Conservation (phyloP, 2,888 invertebrate species). For the Nephrotoma guestfalica region DNA sequence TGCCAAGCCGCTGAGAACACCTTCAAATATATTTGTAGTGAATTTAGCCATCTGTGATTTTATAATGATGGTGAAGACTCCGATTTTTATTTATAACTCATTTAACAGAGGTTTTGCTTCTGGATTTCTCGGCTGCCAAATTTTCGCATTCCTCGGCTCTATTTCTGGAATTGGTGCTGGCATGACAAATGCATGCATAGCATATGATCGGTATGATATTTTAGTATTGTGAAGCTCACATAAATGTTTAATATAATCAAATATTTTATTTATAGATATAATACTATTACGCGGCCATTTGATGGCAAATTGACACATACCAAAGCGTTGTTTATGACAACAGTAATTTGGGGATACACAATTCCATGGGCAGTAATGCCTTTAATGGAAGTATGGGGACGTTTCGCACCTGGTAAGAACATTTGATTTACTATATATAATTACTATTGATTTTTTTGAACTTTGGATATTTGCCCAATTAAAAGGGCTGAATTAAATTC, state of each 20-base stretch:
- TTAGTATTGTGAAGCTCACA: constrained; percentile 18
- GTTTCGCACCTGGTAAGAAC: constrained; percentile 52
- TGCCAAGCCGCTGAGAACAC: constrained; percentile 33
- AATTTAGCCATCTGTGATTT: constrained; percentile 74
- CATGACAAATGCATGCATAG: constrained; percentile 72
- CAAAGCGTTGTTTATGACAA: constrained; percentile 63
- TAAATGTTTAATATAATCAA: not conserved
- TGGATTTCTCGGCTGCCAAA: constrained; percentile 60
- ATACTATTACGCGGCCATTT: constrained; percentile 67
- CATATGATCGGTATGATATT: constrained; percentile 52
- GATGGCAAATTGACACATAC: constrained; percentile 67
- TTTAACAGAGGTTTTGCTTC: constrained; percentile 61
- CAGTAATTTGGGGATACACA: constrained; percentile 58
- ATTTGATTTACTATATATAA: not conserved
- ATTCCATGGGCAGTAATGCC: constrained; percentile 74
- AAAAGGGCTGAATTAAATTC: too few relatives aligned
- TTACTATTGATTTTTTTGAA: not conserved
- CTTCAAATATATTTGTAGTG: constrained; percentile 72
- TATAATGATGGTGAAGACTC: constrained; percentile 75
- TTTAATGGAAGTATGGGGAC: constrained; percentile 69
- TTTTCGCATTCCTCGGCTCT: constrained; percentile 61
- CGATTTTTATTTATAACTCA: constrained; percentile 74
- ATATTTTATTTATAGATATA: constrained; percentile 23
- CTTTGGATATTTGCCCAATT: not conserved
- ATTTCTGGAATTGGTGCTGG: constrained; percentile 66